Evolutionary conservation across 1,140 invertebrate genomes (phyloP), one percentile per base, ranked within the genome.

Genomic region (Euschistus heros): DNA sequence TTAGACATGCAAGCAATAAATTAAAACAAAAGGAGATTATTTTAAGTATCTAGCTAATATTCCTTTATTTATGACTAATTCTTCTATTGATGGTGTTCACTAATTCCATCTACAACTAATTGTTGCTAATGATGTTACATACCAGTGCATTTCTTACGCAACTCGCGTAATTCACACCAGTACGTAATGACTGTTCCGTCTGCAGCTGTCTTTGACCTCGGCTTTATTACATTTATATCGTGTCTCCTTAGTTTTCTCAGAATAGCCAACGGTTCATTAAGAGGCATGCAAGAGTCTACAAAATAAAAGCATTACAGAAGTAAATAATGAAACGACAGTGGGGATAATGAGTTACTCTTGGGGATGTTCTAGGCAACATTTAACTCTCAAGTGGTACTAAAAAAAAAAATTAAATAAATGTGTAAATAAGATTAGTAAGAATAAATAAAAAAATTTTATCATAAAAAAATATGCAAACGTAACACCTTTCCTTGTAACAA

Each of bases 101-200:
- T 37, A 37, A 37, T 10, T 37, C 33, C 33, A 37, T 37, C 47
- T 50, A 50, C 22, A 50, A 20, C 47, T 50, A 50, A 22, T 18
- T 18, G 47, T 57, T 57, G 22, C 54, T 24, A 24, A 57, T 57
- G 15, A 24, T 27, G 3, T 24, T 57, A 57, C 54, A 57, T 57
- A 57, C 54, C 54, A 57, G 54, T 57, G 54, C 54, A 57, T 24
- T 79, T 75, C 47, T 72, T 70, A 63, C 73, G 73, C 69, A 77
- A 78, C 67, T 80, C 80, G 66, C 81, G 80, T 71, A 85, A 71
- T 76, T 90, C 87, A 77, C 87, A 90, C 87, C 87, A 89, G 77
- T 89, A 90, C 80, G 87, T 88, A 75, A 90, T 86, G 69, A 84
- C 82, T 27, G 87, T 90, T 69, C 87, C 87, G 77, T 89, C 87